A percentile compares a stretch with the other conserved stretches of the same genome.
Evolutionary conservation across 2,797 vertebrate genomes (phyloP).

Genomic region (Onychomys torridus): DNA sequence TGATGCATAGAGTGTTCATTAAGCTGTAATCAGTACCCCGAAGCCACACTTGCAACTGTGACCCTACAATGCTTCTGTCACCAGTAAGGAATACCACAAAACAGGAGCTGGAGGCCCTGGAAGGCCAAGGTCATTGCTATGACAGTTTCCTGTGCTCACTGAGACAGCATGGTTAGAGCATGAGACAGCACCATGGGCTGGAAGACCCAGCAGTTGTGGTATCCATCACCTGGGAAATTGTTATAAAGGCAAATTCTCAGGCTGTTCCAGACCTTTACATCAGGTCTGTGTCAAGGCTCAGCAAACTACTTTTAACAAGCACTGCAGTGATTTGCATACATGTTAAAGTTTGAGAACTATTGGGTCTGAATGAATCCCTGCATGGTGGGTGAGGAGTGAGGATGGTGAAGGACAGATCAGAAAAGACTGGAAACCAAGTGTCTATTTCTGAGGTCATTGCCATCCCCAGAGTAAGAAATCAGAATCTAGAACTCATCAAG

Average conservation of each 20-base stretch:
- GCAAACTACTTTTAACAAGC: neutral
- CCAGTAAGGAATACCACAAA: neutral
- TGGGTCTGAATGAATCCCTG: neutral
- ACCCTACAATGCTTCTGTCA: neutral
- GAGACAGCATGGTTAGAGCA: neutral
- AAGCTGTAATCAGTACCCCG: neutral
- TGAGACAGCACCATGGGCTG: neutral
- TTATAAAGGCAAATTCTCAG: conserved; percentile 50
- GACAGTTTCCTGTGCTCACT: neutral
- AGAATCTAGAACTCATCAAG: neutral
- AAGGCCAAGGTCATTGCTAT: neutral
- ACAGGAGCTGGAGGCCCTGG: neutral
- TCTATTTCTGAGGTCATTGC: conserved; percentile 36
- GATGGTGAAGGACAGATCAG: neutral
- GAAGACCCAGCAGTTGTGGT: neutral
- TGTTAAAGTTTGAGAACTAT: conserved; percentile 1
- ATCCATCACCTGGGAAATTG: neutral
- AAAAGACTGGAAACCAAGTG: conserved; percentile 5
- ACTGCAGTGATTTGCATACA: neutral
- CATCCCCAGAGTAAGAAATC: conserved; percentile 27
- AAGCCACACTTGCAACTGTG: neutral
- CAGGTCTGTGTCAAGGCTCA: neutral
- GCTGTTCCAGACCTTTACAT: neutral
- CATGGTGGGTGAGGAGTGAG: too few species aligned
- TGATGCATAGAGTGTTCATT: neutral